Evolutionary conservation across 2,797 vertebrate genomes (phyloP), one percentile per base, ranked within the genome.

Genomic region (Phoxinus dragarum): DNA sequence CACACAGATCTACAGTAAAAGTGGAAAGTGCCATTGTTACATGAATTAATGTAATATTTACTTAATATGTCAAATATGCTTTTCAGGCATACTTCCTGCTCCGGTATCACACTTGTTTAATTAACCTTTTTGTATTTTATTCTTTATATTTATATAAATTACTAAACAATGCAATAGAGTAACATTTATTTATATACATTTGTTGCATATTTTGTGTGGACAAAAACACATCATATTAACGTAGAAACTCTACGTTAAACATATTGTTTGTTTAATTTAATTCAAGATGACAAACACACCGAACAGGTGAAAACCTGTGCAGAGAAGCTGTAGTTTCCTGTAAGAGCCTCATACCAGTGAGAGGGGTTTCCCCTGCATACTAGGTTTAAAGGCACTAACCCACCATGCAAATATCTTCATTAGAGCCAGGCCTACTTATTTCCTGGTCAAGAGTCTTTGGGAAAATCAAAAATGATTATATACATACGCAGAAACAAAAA

Each of bases 301-400:
- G 6, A 85, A 85, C 76, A 40, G 68, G 77, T 61, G 68, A 72
- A 72, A 84, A 84, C 82, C 64, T 78, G 74, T 84, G 82, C 64
- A 44, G 12, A 85, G 8, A 64, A 34, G 42, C 23, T 71, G 67
- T 71, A 19, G 27, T 82, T 86, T 86, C 82, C 80, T 89, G 64
- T 27, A 73, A 42, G 64, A 16, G 40, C 61, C 4, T 23, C 56
- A 61, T 81, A 31, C 47, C 21, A 66, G 8, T 40, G 5, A 67
- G 16, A 73, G 86, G 80, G 89, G 56, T 86, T 89, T 86, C 77
- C 87, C 89, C 52, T 38, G 73, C 69, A 47, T 27, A 34, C 85
- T 61, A 17, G 21, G 1, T 27, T 44, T 10, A 68, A n/a, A 49
- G 27, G 14, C 7, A 56, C 47, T 27, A 54, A 81, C 49, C 27